Evolutionary conservation across 2,113 vertebrate genomes (phyloP).

Genomic region (Mirza zaza): DNA sequence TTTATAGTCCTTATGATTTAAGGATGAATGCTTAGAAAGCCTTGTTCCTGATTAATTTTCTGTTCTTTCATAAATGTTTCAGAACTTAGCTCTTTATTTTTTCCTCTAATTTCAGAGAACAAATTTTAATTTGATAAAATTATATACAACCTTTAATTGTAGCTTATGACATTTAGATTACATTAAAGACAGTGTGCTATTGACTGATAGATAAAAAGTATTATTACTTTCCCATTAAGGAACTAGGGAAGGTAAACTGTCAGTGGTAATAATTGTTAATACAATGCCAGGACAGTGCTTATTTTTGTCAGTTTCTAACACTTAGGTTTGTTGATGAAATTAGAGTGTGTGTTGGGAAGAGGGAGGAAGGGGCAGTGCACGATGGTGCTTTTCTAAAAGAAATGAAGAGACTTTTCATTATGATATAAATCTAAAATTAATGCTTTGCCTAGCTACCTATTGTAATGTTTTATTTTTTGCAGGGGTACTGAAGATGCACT

Average conservation of each 20-base stretch:
- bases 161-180: background rate
- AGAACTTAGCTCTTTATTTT: background rate
- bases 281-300: background rate
- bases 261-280: background rate
- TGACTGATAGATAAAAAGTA: background rate
- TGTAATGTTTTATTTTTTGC: conserved; percentile 65
- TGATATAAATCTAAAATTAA: background rate
- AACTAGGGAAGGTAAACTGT: background rate
- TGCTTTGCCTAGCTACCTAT: background rate
- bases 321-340: background rate
- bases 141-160: background rate
- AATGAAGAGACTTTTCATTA: background rate
- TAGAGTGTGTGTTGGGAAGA: background rate
- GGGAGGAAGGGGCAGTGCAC: background rate
- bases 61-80: conserved; percentile 1
- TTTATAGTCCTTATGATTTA: background rate
- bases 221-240: background rate
- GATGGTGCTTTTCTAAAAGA: background rate
- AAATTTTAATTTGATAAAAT: conserved; percentile 49
- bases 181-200: background rate
- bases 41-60: background rate
- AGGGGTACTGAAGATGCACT: conserved; percentile 88
- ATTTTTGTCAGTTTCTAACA: background rate
- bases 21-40: background rate
- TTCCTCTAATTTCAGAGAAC: conserved; percentile 48